These are phyloP conservation scores for Xyrichtys novacula DNA, from an alignment of 2,797 vertebrate genomes.

Conservation along the genomic window DNA sequence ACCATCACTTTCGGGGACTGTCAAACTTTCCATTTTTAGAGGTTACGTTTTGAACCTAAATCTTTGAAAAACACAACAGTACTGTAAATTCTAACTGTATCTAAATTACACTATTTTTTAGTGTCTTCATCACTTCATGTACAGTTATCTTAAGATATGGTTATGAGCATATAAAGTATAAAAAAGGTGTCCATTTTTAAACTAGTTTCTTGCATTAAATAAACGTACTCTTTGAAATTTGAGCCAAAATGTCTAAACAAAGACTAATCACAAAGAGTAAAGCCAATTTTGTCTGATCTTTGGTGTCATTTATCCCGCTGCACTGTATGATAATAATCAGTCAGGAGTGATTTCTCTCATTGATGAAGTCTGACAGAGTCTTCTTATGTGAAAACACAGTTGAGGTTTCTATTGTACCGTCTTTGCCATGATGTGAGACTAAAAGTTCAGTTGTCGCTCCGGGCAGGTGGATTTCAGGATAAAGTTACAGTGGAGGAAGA, in stretches of 20 bases:
- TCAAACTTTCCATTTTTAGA: too few species aligned
- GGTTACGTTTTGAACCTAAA: too few species aligned
- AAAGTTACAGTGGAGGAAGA: constrained; percentile 51
- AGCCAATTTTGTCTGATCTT: constrained; percentile 26
- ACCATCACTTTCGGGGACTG: too few species aligned
- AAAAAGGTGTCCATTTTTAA: too few species aligned
- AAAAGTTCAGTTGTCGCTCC: constrained; percentile 50
- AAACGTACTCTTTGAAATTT: constrained; percentile 31
- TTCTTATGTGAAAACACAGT: constrained; percentile 22
- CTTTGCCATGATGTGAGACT: constrained; percentile 33
- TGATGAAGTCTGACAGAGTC: constrained; percentile 20
- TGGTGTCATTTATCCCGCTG: constrained; percentile 13
- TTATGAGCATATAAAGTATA: too few species aligned
- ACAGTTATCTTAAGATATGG: not conserved
- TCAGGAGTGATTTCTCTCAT: constrained; percentile 26
- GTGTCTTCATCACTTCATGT: not conserved
- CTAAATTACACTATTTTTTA: too few species aligned
- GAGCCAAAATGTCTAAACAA: constrained; percentile 21
- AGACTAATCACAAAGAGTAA: constrained; percentile 7
- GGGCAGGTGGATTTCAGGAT: constrained; percentile 38
- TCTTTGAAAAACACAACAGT: too few species aligned
- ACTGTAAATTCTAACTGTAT: too few species aligned
- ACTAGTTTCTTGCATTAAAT: not conserved
- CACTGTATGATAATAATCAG: constrained; percentile 12
- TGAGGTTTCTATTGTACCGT: constrained; percentile 32